phyloP scores from a whole-genome alignment of 2,113 vertebrate species.

The Cynopterus brachyotis region DNA sequence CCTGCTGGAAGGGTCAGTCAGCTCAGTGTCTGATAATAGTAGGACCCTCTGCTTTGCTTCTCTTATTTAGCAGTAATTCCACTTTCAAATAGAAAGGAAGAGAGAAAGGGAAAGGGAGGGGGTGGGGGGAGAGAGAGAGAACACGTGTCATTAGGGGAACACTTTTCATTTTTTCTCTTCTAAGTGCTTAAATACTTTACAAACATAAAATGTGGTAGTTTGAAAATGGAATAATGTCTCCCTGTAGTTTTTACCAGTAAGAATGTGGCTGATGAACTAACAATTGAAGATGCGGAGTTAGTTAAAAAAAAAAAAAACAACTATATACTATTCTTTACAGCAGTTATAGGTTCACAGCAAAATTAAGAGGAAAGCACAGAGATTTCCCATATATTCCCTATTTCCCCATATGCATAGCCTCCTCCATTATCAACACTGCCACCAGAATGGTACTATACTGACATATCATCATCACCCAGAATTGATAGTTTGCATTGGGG shows the following conservation, averaged over 20 bases:
- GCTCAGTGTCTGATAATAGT: background rate
- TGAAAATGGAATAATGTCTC: background rate
- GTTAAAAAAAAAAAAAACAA: background rate
- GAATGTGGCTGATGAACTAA: background rate
- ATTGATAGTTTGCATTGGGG: background rate
- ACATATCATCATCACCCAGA: background rate
- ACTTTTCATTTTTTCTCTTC: background rate
- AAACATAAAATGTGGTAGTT: background rate
- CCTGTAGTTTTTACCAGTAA: background rate
- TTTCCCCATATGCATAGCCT: rapidly evolving
- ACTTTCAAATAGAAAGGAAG: rapidly evolving
- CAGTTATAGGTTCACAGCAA: background rate
- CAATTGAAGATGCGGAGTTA: background rate
- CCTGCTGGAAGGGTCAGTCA: background rate
- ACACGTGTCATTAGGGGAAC: no score
- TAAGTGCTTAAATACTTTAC: background rate
- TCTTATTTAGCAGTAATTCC: background rate
- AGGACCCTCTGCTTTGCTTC: background rate
- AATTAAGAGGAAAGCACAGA: background rate
- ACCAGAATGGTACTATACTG: background rate
- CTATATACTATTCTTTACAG: background rate
- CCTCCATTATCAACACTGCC: background rate
- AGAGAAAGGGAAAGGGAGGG: background rate
- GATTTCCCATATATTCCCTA: background rate
- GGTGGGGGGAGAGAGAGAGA: background rate